Percentiles rank a stretch among this genome's conserved stretches.
These are phyloP conservation scores for Mustela nigripes DNA, from an alignment of 2,113 vertebrate species.

Conservation along the genomic window DNA sequence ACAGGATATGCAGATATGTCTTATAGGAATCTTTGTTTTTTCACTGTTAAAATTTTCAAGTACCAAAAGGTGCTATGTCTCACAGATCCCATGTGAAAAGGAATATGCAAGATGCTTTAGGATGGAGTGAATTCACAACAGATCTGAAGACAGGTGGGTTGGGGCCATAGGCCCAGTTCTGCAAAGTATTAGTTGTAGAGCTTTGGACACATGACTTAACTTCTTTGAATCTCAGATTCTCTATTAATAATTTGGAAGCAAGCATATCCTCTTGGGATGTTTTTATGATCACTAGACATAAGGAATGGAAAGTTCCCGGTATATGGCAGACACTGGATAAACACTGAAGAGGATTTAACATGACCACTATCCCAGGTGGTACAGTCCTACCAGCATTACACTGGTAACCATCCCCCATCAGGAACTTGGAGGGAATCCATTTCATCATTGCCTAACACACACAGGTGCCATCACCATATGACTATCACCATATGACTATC, in stretches of 20 bases:
- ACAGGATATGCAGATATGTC: not conserved
- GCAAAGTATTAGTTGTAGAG: not conserved
- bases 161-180: not conserved
- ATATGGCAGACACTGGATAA: not conserved
- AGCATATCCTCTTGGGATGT: not conserved
- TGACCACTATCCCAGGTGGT: accelerated
- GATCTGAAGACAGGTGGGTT: not conserved
- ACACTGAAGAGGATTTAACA: not conserved
- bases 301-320: not conserved
- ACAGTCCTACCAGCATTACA: not conserved
- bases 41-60: slow-evolving; percentile 50
- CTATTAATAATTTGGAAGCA: not conserved
- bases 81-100: slow-evolving; percentile 20
- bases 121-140: not conserved
- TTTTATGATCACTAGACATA: not conserved
- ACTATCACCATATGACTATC: no score
- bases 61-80: slow-evolving; percentile 22
- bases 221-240: not conserved
- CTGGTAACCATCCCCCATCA: not conserved
- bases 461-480: not conserved
- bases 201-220: not conserved
- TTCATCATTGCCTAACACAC: not conserved
- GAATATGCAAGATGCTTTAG: slow-evolving; percentile 9
- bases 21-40: not conserved
- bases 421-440: not conserved